phyloP scores from a whole-genome alignment of 2,113 vertebrate genomes.

The Coptodon bakossiorum region DNA sequence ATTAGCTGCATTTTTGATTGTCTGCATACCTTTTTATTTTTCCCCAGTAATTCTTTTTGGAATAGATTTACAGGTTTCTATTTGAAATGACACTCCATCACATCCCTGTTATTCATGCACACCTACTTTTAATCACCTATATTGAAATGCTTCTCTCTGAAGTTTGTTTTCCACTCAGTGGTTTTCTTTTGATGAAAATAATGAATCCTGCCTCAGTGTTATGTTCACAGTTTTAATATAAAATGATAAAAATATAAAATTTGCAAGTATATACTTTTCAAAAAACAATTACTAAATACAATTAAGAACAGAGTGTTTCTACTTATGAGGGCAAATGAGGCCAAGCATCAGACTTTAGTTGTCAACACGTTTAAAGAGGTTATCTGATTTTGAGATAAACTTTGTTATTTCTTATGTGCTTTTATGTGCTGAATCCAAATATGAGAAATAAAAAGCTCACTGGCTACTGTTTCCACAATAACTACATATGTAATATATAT shows the following conservation, averaged over 20 bases:
- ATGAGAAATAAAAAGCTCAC: background rate
- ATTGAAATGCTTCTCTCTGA: background rate
- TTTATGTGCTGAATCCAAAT: background rate
- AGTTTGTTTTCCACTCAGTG: background rate
- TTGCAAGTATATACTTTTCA: background rate
- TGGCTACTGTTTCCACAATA: background rate
- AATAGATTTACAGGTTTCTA: background rate
- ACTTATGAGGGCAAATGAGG: background rate
- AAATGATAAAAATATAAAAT: background rate
- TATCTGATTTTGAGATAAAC: background rate
- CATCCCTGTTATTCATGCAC: background rate
- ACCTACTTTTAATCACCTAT: background rate
- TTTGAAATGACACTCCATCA: background rate
- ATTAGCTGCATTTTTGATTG: background rate
- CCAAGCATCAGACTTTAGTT: background rate
- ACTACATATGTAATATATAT: background rate
- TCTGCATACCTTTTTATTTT: background rate
- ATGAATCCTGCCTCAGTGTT: background rate
- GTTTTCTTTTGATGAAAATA: background rate
- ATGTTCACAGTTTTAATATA: background rate
- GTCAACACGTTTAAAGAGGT: background rate
- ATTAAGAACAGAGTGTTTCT: background rate
- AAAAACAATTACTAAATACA: background rate
- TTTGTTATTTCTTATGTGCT: background rate
- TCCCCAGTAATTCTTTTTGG: background rate